Percentiles rank a stretch among this genome's conserved stretches.
These are phyloP conservation scores for Catocala fraxini DNA, from an alignment of 2,888 invertebrate species.

Conservation along the genomic window DNA sequence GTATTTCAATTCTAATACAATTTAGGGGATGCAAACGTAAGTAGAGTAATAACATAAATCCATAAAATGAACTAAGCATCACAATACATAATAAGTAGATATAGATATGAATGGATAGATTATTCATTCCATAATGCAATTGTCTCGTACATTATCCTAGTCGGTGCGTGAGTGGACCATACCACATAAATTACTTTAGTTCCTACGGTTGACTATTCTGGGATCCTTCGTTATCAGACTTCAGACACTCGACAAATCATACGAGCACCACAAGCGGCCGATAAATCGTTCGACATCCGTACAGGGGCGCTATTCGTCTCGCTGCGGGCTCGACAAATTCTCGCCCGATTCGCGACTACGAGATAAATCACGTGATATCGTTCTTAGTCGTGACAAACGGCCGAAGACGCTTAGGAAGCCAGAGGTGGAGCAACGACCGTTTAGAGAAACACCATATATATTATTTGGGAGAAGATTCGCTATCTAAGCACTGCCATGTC, in stretches of 20 bases:
- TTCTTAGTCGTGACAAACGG: slow-evolving; percentile 53
- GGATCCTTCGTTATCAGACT: slow-evolving; percentile 52
- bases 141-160: slow-evolving; percentile 9
- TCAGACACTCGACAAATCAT: slow-evolving; percentile 65
- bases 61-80: too few species aligned
- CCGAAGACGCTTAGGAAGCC: slow-evolving; percentile 4
- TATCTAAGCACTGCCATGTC: too few species aligned
- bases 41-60: too few species aligned
- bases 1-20: too few species aligned
- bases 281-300: slow-evolving; percentile 72
- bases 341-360: slow-evolving; percentile 56
- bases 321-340: slow-evolving; percentile 74
- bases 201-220: slow-evolving; percentile 34
- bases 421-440: too few species aligned
- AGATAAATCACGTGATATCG: slow-evolving; percentile 73
- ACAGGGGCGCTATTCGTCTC: slow-evolving; percentile 68
- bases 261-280: slow-evolving; percentile 55
- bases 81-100: too few species aligned
- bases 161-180: slow-evolving; percentile 13
- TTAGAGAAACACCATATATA: too few species aligned
- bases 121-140: too few species aligned
- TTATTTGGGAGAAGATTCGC: too few species aligned
- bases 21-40: too few species aligned
- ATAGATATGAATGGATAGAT: too few species aligned
- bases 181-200: slow-evolving; percentile 37